Conservation (phyloP, 2,888 invertebrate genomes). For the Cotesia congregata region DNA sequence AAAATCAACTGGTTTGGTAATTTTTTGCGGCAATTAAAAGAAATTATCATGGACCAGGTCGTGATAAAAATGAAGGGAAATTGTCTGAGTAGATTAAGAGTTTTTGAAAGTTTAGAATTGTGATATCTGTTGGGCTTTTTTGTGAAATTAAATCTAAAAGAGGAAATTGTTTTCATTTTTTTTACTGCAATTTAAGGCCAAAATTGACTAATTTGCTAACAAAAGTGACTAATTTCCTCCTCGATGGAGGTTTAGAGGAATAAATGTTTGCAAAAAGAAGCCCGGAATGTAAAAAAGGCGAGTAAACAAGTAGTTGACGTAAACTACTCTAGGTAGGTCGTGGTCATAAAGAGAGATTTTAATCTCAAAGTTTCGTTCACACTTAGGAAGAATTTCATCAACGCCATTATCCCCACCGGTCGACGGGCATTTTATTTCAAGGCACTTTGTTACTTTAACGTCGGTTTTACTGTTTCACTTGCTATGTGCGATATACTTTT, state of each 20-base stretch:
- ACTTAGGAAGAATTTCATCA: constrained; percentile 58
- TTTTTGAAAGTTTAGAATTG: no score
- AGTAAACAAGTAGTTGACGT: constrained; percentile 32
- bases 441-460: constrained; percentile 16
- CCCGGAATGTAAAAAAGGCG: not conserved
- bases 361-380: constrained; percentile 53
- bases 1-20: not conserved
- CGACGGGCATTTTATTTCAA: not conserved
- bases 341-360: constrained; percentile 45
- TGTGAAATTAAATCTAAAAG: no score
- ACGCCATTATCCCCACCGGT: constrained; percentile 55
- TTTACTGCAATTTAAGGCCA: no score
- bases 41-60: not conserved
- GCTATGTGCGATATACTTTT: constrained; percentile 12
- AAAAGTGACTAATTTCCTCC: not conserved
- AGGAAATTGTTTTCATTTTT: no score
- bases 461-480: constrained; percentile 18
- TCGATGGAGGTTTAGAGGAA: constrained; percentile 3
- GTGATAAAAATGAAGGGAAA: no score
- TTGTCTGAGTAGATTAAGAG: no score
- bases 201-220: not conserved
- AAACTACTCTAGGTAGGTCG: constrained; percentile 19
- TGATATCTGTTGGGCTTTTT: no score
- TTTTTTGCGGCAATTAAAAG: not conserved
- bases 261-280: constrained; percentile 1